A percentile compares a stretch with the other conserved stretches of the same genome.
Evolutionary conservation across 2,888 invertebrate genomes (phyloP).

Genomic region (Tenthredo livida): DNA sequence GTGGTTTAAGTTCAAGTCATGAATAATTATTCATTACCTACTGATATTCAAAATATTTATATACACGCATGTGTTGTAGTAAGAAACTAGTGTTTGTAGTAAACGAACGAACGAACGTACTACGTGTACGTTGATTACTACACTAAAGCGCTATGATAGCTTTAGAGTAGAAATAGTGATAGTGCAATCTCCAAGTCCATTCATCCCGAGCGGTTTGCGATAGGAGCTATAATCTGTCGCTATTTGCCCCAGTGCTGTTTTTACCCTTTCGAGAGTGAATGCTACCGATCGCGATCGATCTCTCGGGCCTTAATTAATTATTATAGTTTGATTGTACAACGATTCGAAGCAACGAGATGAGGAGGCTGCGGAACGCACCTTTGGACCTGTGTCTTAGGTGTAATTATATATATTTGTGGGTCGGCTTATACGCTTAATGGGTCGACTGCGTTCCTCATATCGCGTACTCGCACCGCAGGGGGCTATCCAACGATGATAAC

Average conservation of each 20-base stretch:
- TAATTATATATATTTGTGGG: too few relatives aligned
- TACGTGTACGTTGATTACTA: conserved; percentile 8
- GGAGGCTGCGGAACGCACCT: too few relatives aligned
- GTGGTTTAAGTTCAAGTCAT: too few relatives aligned
- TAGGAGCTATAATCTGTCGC: conserved; percentile 63
- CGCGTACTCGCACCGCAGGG: conserved; percentile 29
- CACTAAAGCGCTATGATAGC: conserved; percentile 59
- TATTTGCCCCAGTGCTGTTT: conserved; percentile 36
- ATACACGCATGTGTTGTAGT: too few relatives aligned
- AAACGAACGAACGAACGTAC: background rate
- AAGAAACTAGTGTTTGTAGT: background rate
- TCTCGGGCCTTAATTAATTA: too few relatives aligned
- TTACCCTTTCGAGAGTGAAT: background rate
- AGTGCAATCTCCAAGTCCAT: conserved; percentile 64
- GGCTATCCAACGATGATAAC: conserved; percentile 56
- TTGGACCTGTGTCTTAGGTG: too few relatives aligned
- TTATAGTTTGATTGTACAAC: too few relatives aligned
- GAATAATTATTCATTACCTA: too few relatives aligned
- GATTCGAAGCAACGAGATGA: too few relatives aligned
- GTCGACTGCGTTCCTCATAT: background rate
- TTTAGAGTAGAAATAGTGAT: conserved; percentile 62
- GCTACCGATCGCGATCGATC: background rate
- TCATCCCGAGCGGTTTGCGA: conserved; percentile 64
- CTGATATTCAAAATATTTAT: background rate
- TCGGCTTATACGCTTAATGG: too few relatives aligned